Evolutionary conservation across 2,797 vertebrate genomes (phyloP), one percentile per base, ranked within the genome.

Genomic region (Alosa sapidissima): DNA sequence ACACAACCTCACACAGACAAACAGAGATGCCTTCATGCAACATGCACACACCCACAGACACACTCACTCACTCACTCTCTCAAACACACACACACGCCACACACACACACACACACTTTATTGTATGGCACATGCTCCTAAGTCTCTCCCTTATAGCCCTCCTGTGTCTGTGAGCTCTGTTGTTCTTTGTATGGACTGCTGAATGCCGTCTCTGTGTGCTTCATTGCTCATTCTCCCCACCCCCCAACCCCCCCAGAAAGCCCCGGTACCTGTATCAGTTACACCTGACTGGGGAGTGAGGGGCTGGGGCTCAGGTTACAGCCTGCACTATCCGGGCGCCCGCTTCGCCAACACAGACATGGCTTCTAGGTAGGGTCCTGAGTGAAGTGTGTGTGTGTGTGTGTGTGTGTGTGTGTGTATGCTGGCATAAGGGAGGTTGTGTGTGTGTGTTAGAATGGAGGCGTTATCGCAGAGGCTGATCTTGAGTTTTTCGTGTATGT

Each of bases 231-330:
- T 36, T 8, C 65, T 28, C 33, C 62, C 24, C 24, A 51, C 52
- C 81, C 55, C 48, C 82, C 11, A 3, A 85, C 24, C 78, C 45
- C 82, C 81, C 60, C 24, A 24, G 55, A 58, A 52, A 86, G 90
- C 88, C 85, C 88, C 86, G 91, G 90, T 95, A 94, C 95, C 94
- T 95, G 94, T 95, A 95, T 96, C 94, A 11, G 92, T 95, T 95
- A 94, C 95, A 96, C 94, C 95, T 95, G 93, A 94, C 90, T 89
- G 89, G 86, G 48, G 60, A 55, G 87, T 0, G 28, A 36, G 65
- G 28, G 65, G 10, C 11, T 33, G 83, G 87, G 91, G 89, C 85
- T 95, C 86, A 65, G 88, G 89, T 95, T 95, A 90, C 92, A 81
- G 85, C 88, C 86, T 28, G 82, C 90, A 91, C 93, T 93, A 94